phyloP scores from a whole-genome alignment of 2,888 invertebrate species.

The Itoplectis maculator region DNA sequence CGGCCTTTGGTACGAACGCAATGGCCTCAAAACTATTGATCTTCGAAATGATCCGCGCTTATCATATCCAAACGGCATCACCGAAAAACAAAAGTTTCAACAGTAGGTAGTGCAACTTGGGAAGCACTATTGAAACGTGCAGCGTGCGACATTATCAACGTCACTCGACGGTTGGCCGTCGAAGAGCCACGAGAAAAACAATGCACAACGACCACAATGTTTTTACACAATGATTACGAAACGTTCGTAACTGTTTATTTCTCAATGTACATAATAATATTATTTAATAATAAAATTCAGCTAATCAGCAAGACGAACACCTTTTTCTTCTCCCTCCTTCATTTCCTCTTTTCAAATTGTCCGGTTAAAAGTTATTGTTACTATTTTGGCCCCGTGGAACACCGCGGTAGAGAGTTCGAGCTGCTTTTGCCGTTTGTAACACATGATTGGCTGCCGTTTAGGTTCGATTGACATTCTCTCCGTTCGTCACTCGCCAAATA shows the following conservation, averaged over 20 bases:
- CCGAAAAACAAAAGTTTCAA: neutral
- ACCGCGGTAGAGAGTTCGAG: conserved; percentile 40
- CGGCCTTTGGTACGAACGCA: neutral
- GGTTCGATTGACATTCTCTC: conserved; percentile 7
- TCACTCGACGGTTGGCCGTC: neutral
- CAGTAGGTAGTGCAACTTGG: conserved; percentile 11
- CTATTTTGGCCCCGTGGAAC: conserved; percentile 68
- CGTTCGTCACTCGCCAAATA: conserved; percentile 6
- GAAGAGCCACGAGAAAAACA: neutral
- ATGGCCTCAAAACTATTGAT: conserved; percentile 22
- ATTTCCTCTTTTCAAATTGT: conserved; percentile 8
- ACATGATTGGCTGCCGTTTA: conserved; percentile 35
- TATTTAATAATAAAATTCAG: conserved; percentile 51
- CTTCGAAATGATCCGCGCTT: neutral
- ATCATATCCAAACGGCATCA: neutral
- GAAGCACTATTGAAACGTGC: neutral
- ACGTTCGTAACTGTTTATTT: conserved; percentile 58
- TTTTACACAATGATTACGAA: conserved; percentile 62
- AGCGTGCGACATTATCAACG: conserved; percentile 8
- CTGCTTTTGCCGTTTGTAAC: conserved; percentile 13
- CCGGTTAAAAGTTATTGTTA: conserved; percentile 54
- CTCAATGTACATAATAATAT: conserved; percentile 64
- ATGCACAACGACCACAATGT: neutral
- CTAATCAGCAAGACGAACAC: conserved; percentile 67
- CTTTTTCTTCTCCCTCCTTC: neutral